These are phyloP conservation scores for Andrena praecox DNA, from an alignment of 2,888 invertebrate species.

Conservation along the genomic window DNA sequence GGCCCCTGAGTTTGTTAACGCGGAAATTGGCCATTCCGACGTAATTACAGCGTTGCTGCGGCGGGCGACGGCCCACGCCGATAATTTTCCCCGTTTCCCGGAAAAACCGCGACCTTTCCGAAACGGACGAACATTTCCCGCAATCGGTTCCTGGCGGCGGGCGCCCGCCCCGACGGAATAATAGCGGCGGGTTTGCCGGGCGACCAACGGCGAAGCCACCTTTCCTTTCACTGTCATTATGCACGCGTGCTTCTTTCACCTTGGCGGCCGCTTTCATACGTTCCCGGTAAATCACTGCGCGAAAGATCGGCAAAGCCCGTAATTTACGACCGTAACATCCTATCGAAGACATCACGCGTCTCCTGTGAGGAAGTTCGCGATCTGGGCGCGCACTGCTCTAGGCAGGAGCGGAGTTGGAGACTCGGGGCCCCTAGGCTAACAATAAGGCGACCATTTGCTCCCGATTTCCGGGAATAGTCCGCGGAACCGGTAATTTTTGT, in stretches of 20 bases:
- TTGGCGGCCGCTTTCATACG: conserved; percentile 71
- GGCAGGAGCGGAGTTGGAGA: no score
- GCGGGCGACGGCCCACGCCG: background rate
- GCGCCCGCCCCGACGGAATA: conserved; percentile 20
- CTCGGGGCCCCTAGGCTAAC: no score
- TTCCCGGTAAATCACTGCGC: conserved; percentile 64
- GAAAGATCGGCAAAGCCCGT: conserved; percentile 32
- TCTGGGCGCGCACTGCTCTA: no score
- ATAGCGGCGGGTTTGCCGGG: conserved; percentile 35
- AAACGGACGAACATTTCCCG: conserved; percentile 36
- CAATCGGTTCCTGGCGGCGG: conserved; percentile 17
- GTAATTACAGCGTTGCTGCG: conserved; percentile 5
- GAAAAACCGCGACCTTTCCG: conserved; percentile 40
- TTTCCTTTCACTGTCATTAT: conserved; percentile 77
- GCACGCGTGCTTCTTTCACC: conserved; percentile 68
- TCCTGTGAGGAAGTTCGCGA: background rate
- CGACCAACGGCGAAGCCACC: conserved; percentile 48
- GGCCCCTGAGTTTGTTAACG: background rate
- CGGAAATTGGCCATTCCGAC: background rate
- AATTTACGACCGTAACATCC: conserved; percentile 39
- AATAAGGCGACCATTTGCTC: no score
- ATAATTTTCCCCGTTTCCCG: conserved; percentile 15
- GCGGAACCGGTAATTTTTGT: no score
- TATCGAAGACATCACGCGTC: background rate
- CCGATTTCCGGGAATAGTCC: no score